Percentiles rank a stretch among this genome's conserved stretches.
These are phyloP conservation scores for Nesogale talazaci DNA, from an alignment of 2,113 vertebrate species.

Conservation along the genomic window DNA sequence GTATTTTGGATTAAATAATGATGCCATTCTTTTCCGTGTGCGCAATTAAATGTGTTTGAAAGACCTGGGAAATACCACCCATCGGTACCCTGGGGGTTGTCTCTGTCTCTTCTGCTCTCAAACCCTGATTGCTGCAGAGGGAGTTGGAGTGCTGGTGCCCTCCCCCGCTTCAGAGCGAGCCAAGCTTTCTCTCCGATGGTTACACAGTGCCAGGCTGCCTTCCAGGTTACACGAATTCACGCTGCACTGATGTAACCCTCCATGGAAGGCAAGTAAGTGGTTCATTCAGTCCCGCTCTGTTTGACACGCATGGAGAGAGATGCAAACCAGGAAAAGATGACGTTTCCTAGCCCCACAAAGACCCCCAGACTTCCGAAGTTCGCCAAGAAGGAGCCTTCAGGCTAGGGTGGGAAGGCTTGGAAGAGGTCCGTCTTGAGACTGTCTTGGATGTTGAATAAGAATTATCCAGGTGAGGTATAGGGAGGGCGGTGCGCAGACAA, in stretches of 20 bases:
- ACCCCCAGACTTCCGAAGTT: background rate
- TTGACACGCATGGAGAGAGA: background rate
- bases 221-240: background rate
- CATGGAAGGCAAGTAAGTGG: background rate
- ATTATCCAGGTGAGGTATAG: background rate
- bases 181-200: background rate
- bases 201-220: background rate
- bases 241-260: background rate
- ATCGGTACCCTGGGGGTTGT: background rate
- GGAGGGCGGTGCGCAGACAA: background rate
- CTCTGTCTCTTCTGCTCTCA: conserved; percentile 24
- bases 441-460: background rate
- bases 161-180: background rate
- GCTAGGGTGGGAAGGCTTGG: background rate
- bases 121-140: background rate
- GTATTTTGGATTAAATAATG: conserved; percentile 81
- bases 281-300: background rate
- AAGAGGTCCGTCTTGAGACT: background rate
- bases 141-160: background rate
- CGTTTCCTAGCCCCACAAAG: background rate
- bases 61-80: conserved; percentile 57
- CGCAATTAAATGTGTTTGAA: conserved; percentile 73
- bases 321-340: background rate
- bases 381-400: background rate
- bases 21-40: conserved; percentile 73